Evolutionary conservation across 1,140 invertebrate species (phyloP).

Genomic region (Forficula auricularia): DNA sequence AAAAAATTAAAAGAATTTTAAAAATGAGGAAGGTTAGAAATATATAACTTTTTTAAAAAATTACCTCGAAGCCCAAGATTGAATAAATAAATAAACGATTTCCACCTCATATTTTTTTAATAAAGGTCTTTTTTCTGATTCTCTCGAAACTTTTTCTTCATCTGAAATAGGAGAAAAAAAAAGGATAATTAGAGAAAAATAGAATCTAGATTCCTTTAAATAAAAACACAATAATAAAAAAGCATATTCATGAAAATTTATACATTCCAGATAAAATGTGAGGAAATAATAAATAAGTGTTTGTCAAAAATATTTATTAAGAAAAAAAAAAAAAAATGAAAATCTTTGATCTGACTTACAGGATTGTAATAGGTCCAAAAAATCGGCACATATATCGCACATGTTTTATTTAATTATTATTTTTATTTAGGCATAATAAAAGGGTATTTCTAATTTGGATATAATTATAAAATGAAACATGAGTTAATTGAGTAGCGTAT

Average conservation of each 20-base stretch:
- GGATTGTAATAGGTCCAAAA: conserved; percentile 54
- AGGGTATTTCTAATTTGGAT: too few relatives aligned
- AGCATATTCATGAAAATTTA: not conserved
- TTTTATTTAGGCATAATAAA: too few relatives aligned
- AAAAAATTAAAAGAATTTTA: too few relatives aligned
- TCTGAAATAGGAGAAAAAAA: conserved; percentile 24
- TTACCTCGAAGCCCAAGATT: conserved; percentile 52
- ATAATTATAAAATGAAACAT: too few relatives aligned
- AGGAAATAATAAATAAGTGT: conserved; percentile 5
- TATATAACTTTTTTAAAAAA: not conserved
- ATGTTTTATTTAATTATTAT: conserved; percentile 28
- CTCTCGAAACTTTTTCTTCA: conserved; percentile 38
- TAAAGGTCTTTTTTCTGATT: conserved; percentile 38
- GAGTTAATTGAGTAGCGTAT: too few relatives aligned
- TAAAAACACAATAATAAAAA: too few relatives aligned
- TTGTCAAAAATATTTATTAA: not conserved
- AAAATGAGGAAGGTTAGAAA: conserved; percentile 8
- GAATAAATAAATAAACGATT: conserved; percentile 44
- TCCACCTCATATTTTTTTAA: conserved; percentile 44
- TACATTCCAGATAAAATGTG: conserved; percentile 1
- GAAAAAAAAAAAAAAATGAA: conserved; percentile 12
- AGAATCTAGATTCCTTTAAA: too few relatives aligned
- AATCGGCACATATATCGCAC: conserved; percentile 65
- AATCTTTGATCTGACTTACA: conserved; percentile 36
- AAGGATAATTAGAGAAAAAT: too few relatives aligned